Conservation (phyloP, 53 echinoderm and acorn worm genomes). For the Stichopus horrens region DNA sequence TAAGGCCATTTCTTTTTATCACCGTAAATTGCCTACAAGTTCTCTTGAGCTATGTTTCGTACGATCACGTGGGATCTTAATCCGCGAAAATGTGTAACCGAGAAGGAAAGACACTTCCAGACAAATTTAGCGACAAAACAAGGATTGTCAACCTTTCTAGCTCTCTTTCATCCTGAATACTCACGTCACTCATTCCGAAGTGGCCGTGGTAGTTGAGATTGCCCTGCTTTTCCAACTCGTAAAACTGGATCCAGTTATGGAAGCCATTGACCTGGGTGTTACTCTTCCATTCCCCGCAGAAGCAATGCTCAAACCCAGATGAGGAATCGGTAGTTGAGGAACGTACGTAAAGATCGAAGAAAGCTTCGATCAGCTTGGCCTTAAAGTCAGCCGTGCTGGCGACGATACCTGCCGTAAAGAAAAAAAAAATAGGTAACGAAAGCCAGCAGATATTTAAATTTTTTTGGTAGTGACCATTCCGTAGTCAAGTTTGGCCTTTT, state of each 20-base stretch:
- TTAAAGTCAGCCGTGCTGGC: slow-evolving; percentile 35
- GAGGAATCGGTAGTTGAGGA: slow-evolving; percentile 41
- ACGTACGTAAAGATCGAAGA: slow-evolving; percentile 54
- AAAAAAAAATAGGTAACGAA: no score
- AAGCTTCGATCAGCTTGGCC: slow-evolving; percentile 29
- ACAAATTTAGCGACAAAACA: no score
- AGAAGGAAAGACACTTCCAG: no score
- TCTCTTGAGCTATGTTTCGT: no score
- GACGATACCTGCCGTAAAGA: slow-evolving; percentile 30
- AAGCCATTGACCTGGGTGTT: slow-evolving; percentile 56
- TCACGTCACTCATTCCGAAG: slow-evolving; percentile 49
- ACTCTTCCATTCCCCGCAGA: slow-evolving; percentile 64
- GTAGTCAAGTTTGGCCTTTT: no score
- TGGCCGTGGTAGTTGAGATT: slow-evolving; percentile 54
- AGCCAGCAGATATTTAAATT: no score
- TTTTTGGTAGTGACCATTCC: no score
- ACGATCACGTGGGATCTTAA: no score
- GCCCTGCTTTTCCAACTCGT: slow-evolving; percentile 39
- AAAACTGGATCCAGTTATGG: slow-evolving; percentile 63
- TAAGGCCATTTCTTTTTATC: no score
- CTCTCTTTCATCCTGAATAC: not conserved
- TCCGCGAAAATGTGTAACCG: no score
- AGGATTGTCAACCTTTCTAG: no score
- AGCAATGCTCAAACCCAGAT: slow-evolving; percentile 62
- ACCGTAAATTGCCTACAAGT: no score